Conservation (phyloP, 2,888 invertebrate species). For the Chironomus tentans region DNA sequence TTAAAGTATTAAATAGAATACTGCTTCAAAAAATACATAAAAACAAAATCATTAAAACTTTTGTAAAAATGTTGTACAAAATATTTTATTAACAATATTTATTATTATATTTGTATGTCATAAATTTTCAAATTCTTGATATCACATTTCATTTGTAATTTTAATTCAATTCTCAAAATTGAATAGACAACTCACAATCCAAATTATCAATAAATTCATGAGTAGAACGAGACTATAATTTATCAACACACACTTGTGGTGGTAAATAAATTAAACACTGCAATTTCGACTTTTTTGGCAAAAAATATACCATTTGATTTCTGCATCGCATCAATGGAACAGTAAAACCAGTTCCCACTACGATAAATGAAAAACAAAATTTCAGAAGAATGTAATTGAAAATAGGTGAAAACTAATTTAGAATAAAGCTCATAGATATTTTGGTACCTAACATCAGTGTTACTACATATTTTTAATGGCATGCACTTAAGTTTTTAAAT, state of each 20-base stretch:
- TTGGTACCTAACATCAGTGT: too few species aligned
- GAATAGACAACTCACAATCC: conserved; percentile 48
- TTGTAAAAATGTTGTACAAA: too few species aligned
- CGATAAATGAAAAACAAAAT: conserved; percentile 82
- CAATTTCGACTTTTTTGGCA: conserved; percentile 74
- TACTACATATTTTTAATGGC: too few species aligned
- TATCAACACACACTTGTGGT: conserved; percentile 69
- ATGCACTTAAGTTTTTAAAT: not conserved
- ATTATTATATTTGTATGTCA: too few species aligned
- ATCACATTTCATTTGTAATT: conserved; percentile 59
- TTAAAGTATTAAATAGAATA: too few species aligned
- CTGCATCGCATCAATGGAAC: conserved; percentile 80
- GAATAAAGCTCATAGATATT: too few species aligned
- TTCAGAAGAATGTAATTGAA: conserved; percentile 61
- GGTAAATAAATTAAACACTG: conserved; percentile 45
- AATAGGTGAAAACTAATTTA: too few species aligned
- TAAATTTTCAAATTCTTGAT: conserved; percentile 73
- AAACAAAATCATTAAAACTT: too few species aligned
- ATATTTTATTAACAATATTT: too few species aligned
- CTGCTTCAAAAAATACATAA: too few species aligned
- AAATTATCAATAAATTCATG: conserved; percentile 75
- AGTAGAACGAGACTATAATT: conserved; percentile 81
- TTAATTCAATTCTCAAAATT: too few species aligned
- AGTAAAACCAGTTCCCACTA: conserved; percentile 74
- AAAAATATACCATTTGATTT: conserved; percentile 69